These are phyloP conservation scores for Drosophila miranda DNA, from an alignment of 1,140 invertebrate species.

Conservation along the genomic window DNA sequence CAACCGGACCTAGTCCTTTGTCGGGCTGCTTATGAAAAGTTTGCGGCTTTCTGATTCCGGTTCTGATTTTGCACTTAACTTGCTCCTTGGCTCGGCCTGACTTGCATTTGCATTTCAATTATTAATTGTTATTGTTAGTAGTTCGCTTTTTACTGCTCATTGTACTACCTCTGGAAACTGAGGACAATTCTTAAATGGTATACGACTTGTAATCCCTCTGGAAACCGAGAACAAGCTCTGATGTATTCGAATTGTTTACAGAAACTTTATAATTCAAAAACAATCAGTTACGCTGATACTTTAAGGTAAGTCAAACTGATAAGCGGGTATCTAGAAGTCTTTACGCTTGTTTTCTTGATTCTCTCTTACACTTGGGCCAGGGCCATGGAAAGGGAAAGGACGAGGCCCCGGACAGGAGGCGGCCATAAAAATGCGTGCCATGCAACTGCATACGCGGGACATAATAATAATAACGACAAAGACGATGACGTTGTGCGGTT, in stretches of 20 bases:
- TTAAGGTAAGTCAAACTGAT: too few relatives aligned
- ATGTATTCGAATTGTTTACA: too few relatives aligned
- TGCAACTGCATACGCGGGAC: constrained; percentile 40
- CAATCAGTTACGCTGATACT: too few relatives aligned
- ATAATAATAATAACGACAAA: constrained; percentile 62
- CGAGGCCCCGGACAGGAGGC: constrained; percentile 5
- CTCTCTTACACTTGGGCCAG: background rate
- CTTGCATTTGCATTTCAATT: constrained; percentile 65
- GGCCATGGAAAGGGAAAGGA: background rate
- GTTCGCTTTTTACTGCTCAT: constrained; percentile 38
- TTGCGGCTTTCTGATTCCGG: constrained; percentile 41
- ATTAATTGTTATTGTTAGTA: constrained; percentile 68
- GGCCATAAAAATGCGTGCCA: constrained; percentile 57
- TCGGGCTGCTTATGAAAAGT: constrained; percentile 43
- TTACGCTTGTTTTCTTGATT: background rate
- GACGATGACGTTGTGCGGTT: constrained; percentile 51
- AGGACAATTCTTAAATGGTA: background rate
- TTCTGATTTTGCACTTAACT: constrained; percentile 24
- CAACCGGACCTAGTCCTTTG: too few relatives aligned
- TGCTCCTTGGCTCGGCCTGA: constrained; percentile 4
- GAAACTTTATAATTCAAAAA: too few relatives aligned
- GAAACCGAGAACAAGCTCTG: too few relatives aligned
- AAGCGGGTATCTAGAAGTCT: too few relatives aligned
- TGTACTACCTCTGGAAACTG: background rate
- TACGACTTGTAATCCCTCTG: too few relatives aligned